Conservation (phyloP, 1,140 invertebrate species). For the Heliconius congener region DNA sequence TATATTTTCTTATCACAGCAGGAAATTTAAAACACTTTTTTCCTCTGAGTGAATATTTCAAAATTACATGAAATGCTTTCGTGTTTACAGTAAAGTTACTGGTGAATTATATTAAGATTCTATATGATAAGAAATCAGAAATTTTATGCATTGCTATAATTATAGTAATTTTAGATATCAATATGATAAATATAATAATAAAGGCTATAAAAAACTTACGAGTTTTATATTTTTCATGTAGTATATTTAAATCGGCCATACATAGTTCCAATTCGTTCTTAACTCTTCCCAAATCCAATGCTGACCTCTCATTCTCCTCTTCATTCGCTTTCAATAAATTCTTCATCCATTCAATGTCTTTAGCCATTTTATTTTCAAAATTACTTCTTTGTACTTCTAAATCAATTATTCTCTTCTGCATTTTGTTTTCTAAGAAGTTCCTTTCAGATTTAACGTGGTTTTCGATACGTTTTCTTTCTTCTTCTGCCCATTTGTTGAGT, state of each 20-base stretch:
- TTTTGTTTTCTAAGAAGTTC: constrained; percentile 45
- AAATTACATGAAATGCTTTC: too few species aligned
- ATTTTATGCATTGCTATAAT: too few species aligned
- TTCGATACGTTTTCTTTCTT: constrained; percentile 50
- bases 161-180: too few species aligned
- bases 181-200: too few species aligned
- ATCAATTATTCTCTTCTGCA: constrained; percentile 38
- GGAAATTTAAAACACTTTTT: too few species aligned
- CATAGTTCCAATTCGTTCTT: constrained; percentile 36
- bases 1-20: too few species aligned
- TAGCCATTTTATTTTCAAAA: constrained; percentile 44
- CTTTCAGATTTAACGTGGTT: constrained; percentile 44
- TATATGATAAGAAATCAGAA: too few species aligned
- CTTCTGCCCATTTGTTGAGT: constrained; percentile 47
- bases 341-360: constrained; percentile 44
- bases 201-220: background rate
- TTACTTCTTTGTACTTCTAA: constrained; percentile 44
- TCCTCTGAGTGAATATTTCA: too few species aligned
- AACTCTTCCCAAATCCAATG: constrained; percentile 33
- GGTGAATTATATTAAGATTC: too few species aligned
- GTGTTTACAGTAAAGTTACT: too few species aligned
- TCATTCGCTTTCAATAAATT: constrained; percentile 36
- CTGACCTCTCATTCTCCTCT: constrained; percentile 38
- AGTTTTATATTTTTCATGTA: background rate
- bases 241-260: constrained; percentile 34